phyloP scores from a whole-genome alignment of 2,113 vertebrate genomes.

The Choloepus hoffmanni region DNA sequence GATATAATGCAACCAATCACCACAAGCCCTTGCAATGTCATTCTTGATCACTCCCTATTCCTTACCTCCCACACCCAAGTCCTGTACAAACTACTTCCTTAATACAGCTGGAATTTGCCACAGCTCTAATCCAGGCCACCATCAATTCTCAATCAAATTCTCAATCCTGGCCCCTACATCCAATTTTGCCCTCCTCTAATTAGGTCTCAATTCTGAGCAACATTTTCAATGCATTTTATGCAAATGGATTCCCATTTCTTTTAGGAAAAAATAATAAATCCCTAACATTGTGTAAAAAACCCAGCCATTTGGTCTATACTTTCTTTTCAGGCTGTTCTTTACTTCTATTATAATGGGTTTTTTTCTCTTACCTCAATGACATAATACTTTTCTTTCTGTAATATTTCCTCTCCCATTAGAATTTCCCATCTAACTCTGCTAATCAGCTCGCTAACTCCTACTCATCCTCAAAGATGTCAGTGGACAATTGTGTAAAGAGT shows the following conservation, averaged over 20 bases:
- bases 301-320: neutral
- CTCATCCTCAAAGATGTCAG: neutral
- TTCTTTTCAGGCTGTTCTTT: neutral
- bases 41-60: neutral
- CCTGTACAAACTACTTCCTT: neutral
- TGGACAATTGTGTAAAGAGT: accelerated
- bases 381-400: neutral
- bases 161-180: neutral
- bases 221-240: neutral
- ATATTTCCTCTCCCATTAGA: neutral
- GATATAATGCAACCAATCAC: too few relatives aligned
- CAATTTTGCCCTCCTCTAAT: neutral
- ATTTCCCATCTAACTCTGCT: neutral
- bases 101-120: neutral
- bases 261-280: neutral
- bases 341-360: neutral
- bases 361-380: neutral
- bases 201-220: neutral
- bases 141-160: neutral
- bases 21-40: neutral
- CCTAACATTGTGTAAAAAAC: neutral
- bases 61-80: neutral
- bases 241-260: neutral
- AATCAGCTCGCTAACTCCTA: neutral
- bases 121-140: neutral